phyloP scores from a whole-genome alignment of 1,140 invertebrate species.

The Latrodectus geometricus region DNA sequence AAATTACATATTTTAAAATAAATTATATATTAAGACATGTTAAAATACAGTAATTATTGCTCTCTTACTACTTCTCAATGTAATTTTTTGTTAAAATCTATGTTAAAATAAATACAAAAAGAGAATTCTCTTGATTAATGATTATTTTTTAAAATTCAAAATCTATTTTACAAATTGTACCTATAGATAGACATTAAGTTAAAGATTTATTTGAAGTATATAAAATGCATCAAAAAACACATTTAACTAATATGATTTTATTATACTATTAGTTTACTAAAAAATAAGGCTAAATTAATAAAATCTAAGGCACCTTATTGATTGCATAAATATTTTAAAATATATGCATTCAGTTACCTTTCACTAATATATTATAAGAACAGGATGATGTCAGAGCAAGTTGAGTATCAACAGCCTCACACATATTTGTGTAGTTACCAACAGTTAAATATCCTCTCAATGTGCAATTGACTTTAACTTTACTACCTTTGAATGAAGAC shows the following conservation, averaged over 20 bases:
- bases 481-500: constrained; percentile 25
- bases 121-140: too few species aligned
- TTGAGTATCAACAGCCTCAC: constrained; percentile 32
- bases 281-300: neutral
- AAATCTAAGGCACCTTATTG: neutral
- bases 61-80: too few species aligned
- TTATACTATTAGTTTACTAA: neutral
- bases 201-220: neutral
- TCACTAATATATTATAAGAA: constrained; percentile 26
- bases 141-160: too few species aligned
- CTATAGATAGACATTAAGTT: neutral
- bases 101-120: too few species aligned
- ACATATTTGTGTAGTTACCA: constrained; percentile 43
- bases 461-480: constrained; percentile 30
- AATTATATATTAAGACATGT: too few species aligned
- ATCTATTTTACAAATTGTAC: too few species aligned
- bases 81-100: too few species aligned
- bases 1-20: too few species aligned
- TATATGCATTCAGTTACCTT: constrained; percentile 8
- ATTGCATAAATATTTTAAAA: neutral
- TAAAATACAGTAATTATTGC: too few species aligned
- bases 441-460: constrained; percentile 21
- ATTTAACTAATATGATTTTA: neutral
- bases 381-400: constrained; percentile 23
- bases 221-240: neutral